phyloP scores from a whole-genome alignment of 1,140 invertebrate genomes.

The Trachymyrmex septentrionalis region DNA sequence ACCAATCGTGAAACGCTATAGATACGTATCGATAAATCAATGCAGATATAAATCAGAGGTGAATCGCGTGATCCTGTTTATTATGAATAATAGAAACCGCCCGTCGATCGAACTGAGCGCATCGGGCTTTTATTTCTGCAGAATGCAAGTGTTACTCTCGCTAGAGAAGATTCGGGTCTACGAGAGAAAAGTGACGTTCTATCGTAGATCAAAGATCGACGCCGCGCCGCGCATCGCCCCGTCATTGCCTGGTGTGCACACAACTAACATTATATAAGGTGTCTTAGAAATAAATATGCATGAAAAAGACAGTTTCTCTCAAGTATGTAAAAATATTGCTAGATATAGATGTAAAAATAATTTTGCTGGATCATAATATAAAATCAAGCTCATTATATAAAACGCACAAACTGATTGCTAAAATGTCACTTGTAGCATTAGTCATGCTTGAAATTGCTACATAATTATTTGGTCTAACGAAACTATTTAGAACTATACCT shows the following conservation, averaged over 20 bases:
- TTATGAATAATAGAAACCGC: slow-evolving; percentile 65
- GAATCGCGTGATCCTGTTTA: slow-evolving; percentile 48
- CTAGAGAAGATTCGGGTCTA: slow-evolving; percentile 57
- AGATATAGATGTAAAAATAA: too few species aligned
- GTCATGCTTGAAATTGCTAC: too few species aligned
- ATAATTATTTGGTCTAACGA: too few species aligned
- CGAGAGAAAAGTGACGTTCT: slow-evolving; percentile 67
- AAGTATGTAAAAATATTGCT: too few species aligned
- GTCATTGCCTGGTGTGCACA: slow-evolving; percentile 53
- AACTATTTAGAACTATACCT: too few species aligned
- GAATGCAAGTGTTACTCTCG: slow-evolving; percentile 68
- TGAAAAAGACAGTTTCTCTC: too few species aligned
- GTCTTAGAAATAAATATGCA: slow-evolving; percentile 19
- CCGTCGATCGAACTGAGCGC: slow-evolving; percentile 32
- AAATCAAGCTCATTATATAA: too few species aligned
- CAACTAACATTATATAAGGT: slow-evolving; percentile 56
- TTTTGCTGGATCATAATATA: too few species aligned
- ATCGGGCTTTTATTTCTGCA: slow-evolving; percentile 70
- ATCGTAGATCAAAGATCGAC: slow-evolving; percentile 73
- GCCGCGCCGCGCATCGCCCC: slow-evolving; percentile 53
- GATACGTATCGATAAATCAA: slow-evolving; percentile 25
- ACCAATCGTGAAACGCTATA: neutral
- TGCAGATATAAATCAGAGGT: neutral
- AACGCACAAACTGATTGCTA: too few species aligned
- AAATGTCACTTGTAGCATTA: too few species aligned